These are phyloP conservation scores for Galago senegalensis DNA, from an alignment of 2,797 vertebrate species.

Conservation along the genomic window DNA sequence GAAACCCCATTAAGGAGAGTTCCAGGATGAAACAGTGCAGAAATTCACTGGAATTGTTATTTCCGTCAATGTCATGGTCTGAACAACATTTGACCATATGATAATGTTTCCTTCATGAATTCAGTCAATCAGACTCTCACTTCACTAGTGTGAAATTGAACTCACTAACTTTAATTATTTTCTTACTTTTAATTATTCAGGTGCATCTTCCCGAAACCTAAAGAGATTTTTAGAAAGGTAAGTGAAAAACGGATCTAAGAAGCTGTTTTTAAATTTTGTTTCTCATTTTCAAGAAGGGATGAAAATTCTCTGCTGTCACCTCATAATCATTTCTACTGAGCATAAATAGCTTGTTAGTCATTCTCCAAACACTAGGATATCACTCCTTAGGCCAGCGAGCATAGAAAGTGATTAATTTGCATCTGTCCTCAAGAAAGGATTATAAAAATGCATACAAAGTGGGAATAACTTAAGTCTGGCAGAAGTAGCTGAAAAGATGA, in stretches of 20 bases:
- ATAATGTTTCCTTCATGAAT: neutral
- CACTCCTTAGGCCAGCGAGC: neutral
- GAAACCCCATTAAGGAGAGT: neutral
- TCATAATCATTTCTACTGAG: neutral
- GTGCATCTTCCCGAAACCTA: conserved; percentile 89
- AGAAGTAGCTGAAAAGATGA: neutral
- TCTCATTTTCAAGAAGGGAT: neutral
- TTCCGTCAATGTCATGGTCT: neutral
- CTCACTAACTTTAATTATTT: conserved; percentile 64
- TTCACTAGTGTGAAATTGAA: neutral
- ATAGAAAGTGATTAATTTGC: neutral
- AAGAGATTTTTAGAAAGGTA: conserved; percentile 88
- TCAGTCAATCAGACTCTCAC: neutral
- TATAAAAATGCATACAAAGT: conserved; percentile 26
- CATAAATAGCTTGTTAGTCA: neutral
- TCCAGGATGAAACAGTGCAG: neutral
- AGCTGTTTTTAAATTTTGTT: conserved; percentile 12
- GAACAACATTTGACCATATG: neutral
- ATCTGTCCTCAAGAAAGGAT: neutral
- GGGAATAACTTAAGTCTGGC: neutral
- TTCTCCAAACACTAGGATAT: neutral
- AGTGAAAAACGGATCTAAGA: neutral
- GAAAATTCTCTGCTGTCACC: neutral
- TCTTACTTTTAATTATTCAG: conserved; percentile 84
- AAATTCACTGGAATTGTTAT: neutral